These are phyloP conservation scores for Drosophila yooni DNA, from an alignment of 2,888 invertebrate species.

Conservation along the genomic window DNA sequence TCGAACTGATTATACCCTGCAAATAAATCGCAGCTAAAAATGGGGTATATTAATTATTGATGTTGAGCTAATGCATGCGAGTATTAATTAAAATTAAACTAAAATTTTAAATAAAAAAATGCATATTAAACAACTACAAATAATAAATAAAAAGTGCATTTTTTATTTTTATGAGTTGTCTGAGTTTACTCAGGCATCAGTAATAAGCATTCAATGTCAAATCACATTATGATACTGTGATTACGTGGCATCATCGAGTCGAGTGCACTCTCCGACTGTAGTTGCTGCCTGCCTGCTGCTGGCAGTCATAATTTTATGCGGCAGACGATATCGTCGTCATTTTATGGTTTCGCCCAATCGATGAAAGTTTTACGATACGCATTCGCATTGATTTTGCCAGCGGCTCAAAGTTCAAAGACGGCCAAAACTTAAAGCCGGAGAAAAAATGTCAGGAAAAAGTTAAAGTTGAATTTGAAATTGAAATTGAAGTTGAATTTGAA, in stretches of 20 bases:
- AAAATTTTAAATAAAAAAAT: no score
- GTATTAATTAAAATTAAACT: no score
- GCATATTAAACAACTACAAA: no score
- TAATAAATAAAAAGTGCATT: no score
- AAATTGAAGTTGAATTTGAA: no score
- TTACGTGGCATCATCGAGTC: neutral
- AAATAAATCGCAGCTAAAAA: neutral
- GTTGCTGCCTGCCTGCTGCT: conserved; percentile 12
- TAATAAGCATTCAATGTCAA: no score
- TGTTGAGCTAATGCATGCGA: neutral
- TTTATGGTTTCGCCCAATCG: conserved; percentile 70
- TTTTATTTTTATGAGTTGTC: no score
- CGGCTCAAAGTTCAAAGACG: conserved; percentile 13
- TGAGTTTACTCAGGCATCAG: no score
- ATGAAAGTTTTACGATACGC: conserved; percentile 53
- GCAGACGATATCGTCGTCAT: conserved; percentile 61
- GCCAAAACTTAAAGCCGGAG: conserved; percentile 24
- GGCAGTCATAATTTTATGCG: conserved; percentile 69
- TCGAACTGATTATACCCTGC: conserved; percentile 32
- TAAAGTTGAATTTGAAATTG: no score
- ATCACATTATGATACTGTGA: no score
- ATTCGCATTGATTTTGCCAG: conserved; percentile 51
- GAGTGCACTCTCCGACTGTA: neutral
- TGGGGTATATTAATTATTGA: neutral
- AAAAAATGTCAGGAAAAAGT: neutral